These are phyloP conservation scores for Apostichopus parvimensis DNA, from an alignment of 35 echinoderm and acorn worm species.

Conservation along the genomic window DNA sequence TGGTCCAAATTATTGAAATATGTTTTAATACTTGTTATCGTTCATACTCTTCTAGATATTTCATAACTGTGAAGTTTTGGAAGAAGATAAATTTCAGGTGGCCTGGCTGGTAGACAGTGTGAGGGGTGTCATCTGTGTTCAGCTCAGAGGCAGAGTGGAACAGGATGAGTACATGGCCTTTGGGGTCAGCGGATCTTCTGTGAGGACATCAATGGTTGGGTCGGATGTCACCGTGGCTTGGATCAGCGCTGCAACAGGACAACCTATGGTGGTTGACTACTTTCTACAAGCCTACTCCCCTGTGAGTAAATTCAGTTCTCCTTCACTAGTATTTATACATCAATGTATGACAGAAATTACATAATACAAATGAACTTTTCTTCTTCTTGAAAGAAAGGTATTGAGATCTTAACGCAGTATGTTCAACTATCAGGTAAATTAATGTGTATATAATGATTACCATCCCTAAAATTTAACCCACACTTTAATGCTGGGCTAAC, in stretches of 20 bases:
- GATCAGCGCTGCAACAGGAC: conserved; percentile 34
- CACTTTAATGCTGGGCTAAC: too few species aligned
- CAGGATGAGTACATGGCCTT: conserved; percentile 68
- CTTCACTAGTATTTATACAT: too few species aligned
- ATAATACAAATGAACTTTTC: too few species aligned
- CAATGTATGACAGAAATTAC: too few species aligned
- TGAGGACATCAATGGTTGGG: conserved; percentile 47
- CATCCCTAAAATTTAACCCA: too few species aligned
- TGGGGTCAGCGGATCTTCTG: conserved; percentile 69
- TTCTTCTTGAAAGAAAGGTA: too few species aligned
- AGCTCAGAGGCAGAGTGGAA: conserved; percentile 56
- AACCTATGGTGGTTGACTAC: conserved; percentile 57
- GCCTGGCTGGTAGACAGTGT: conserved; percentile 50
- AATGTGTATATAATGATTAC: too few species aligned
- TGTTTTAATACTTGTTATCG: not conserved
- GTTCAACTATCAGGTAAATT: too few species aligned
- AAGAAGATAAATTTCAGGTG: conserved; percentile 75
- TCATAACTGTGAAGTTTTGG: conserved; percentile 73
- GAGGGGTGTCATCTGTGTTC: conserved; percentile 33
- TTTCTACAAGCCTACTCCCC: conserved; percentile 33
- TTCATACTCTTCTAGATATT: conserved; percentile 11
- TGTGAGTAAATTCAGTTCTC: conserved; percentile 22
- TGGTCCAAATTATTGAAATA: not conserved
- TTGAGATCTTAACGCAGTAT: too few species aligned
- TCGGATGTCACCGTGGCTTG: conserved; percentile 73